Evolutionary conservation across 2,888 invertebrate genomes (phyloP).

Genomic region (Euplagia quadripunctaria): DNA sequence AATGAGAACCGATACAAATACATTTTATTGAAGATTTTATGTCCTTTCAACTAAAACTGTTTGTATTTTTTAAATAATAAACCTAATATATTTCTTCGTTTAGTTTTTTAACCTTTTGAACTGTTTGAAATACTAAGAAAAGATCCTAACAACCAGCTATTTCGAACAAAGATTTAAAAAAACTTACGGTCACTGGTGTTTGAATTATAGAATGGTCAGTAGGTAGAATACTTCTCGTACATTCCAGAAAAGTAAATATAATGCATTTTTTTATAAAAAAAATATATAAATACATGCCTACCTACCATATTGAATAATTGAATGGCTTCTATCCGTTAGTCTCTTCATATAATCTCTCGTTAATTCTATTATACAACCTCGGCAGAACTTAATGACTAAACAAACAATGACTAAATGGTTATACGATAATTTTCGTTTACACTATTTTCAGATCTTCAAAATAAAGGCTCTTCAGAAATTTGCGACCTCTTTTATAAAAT

Average conservation of each 20-base stretch:
- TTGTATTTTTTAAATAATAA: not conserved
- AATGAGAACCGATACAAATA: slow-evolving; percentile 38
- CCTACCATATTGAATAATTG: too few relatives aligned
- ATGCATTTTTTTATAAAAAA: too few relatives aligned
- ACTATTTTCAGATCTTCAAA: not conserved
- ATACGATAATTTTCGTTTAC: too few relatives aligned
- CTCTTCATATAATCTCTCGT: not conserved
- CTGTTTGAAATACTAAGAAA: not conserved
- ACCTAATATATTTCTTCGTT: not conserved
- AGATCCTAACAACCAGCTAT: not conserved
- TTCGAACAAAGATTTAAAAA: too few relatives aligned
- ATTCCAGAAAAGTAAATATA: not conserved
- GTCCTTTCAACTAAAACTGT: not conserved
- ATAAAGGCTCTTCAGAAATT: too few relatives aligned
- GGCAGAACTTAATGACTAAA: not conserved
- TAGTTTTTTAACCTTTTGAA: not conserved
- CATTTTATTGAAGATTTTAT: slow-evolving; percentile 25
- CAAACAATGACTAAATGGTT: too few relatives aligned
- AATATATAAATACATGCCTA: too few relatives aligned
- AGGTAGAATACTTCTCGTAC: not conserved
- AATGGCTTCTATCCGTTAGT: too few relatives aligned
- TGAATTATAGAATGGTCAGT: too few relatives aligned
- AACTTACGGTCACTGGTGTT: too few relatives aligned
- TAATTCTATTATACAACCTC: not conserved
- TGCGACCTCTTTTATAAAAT: too few relatives aligned